Percentiles rank a stretch among this genome's conserved stretches.
These are phyloP conservation scores for Lutra lutra DNA, from an alignment of 2,797 vertebrate genomes.

Conservation along the genomic window DNA sequence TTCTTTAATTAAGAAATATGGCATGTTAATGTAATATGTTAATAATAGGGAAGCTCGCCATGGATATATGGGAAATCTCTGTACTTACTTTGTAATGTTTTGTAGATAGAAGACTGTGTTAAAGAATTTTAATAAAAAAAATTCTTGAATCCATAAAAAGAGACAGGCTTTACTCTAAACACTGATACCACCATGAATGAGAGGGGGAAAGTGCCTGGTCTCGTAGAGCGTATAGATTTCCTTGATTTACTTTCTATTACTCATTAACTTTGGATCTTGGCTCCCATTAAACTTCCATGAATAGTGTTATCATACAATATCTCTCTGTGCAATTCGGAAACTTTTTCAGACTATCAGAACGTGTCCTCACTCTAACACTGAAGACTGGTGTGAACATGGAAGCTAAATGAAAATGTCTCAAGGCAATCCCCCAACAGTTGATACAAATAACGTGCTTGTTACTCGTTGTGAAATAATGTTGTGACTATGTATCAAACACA, in stretches of 20 bases:
- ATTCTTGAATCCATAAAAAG: background rate
- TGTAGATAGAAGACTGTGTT: background rate
- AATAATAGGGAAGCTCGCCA: background rate
- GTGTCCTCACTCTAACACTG: background rate
- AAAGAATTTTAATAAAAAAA: background rate
- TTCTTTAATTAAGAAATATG: background rate
- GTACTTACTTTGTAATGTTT: background rate
- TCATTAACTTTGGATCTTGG: slow-evolving; percentile 21
- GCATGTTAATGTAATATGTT: background rate
- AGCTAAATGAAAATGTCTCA: background rate
- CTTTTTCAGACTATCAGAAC: background rate
- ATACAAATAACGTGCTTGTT: background rate
- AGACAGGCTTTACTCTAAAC: background rate
- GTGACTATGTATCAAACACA: background rate
- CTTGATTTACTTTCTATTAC: background rate
- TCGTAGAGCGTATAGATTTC: background rate
- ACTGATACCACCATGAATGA: background rate
- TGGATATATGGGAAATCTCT: background rate
- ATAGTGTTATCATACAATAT: background rate
- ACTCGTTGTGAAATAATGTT: background rate
- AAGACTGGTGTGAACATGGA: background rate
- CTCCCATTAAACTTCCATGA: slow-evolving; percentile 30
- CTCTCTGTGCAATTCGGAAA: background rate
- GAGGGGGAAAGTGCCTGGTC: background rate
- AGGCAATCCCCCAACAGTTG: background rate